Evolutionary conservation across 2,888 invertebrate genomes (phyloP).

Genomic region (Dilophus febrilis): DNA sequence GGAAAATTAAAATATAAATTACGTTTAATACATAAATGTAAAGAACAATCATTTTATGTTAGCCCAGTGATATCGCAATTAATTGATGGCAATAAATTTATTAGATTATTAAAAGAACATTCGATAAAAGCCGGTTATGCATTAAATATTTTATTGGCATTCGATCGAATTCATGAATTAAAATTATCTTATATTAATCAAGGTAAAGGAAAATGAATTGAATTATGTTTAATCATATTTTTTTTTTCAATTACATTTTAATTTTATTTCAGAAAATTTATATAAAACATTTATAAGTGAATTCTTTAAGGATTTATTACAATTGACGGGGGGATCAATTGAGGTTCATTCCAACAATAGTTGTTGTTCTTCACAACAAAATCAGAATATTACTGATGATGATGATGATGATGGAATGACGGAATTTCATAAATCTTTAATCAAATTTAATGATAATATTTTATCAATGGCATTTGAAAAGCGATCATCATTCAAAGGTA

Average conservation of each 20-base stretch:
- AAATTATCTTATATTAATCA: constrained; percentile 5
- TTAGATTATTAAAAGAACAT: constrained; percentile 19
- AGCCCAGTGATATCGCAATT: constrained; percentile 13
- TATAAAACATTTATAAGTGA: constrained; percentile 17
- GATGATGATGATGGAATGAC: constrained; percentile 4
- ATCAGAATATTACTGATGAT: no score
- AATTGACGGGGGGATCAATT: no score
- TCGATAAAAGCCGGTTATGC: constrained; percentile 23
- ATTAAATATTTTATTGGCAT: constrained; percentile 21
- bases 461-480: constrained; percentile 16
- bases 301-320: no score
- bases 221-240: not conserved
- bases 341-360: no score
- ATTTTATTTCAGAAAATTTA: constrained; percentile 13
- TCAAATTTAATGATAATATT: constrained; percentile 19
- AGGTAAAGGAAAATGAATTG: not conserved
- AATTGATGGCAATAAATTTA: constrained; percentile 11
- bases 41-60: constrained; percentile 16
- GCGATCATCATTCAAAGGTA: no score
- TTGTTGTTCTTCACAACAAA: no score
- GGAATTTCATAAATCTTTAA: not conserved
- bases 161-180: constrained; percentile 22
- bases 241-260: not conserved
- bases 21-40: constrained; percentile 18
- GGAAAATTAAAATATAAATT: constrained; percentile 12